Conservation (phyloP, 1,140 invertebrate species). For the Oryctes rhinoceros region DNA sequence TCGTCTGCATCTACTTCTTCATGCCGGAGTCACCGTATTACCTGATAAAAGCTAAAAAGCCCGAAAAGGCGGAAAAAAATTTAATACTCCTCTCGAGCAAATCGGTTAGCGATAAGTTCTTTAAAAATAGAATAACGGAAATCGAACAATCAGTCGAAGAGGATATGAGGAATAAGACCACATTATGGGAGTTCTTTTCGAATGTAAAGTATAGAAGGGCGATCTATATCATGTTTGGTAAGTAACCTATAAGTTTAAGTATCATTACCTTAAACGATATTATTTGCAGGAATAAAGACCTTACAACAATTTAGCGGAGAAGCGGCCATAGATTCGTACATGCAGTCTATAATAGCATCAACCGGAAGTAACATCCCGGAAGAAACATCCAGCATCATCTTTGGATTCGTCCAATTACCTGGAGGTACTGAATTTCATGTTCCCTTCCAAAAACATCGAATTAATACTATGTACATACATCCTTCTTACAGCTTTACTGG, state of each 20-base stretch:
- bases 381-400: constrained; percentile 46
- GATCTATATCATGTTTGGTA: constrained; percentile 43
- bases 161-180: constrained; percentile 44
- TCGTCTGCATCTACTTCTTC: not conserved
- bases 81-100: constrained; percentile 1
- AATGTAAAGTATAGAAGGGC: constrained; percentile 39
- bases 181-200: constrained; percentile 38
- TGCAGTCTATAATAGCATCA: constrained; percentile 47
- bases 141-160: not conserved
- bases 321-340: constrained; percentile 46
- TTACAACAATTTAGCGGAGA: constrained; percentile 44
- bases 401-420: constrained; percentile 41
- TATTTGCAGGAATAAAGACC: constrained; percentile 42
- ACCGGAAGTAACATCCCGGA: constrained; percentile 48
- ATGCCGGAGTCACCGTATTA: constrained; percentile 34
- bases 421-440: constrained; percentile 42
- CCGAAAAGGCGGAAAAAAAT: not conserved
- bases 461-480: constrained; percentile 37
- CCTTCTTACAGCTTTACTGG: constrained; percentile 47
- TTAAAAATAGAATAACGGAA: not conserved
- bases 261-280: not conserved
- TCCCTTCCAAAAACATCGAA: not conserved
- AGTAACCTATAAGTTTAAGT: not conserved
- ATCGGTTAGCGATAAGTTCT: not conserved
- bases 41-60: not conserved